Percentiles rank a stretch among this genome's conserved stretches.
phyloP scores from a whole-genome alignment of 1,140 invertebrate genomes.

The Dryas iulia region DNA sequence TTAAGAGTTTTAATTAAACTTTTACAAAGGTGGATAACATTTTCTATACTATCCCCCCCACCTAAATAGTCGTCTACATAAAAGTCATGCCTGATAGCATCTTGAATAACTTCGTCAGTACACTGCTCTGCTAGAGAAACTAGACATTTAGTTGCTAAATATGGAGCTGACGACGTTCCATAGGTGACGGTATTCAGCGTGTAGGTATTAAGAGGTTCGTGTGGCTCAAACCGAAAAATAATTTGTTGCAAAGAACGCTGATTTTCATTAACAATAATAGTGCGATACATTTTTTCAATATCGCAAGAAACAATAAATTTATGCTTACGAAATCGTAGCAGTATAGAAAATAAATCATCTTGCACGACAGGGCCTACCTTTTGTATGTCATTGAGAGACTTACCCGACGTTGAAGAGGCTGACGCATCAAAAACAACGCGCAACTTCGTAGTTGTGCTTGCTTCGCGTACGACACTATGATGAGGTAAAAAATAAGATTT shows the following conservation, averaged over 20 bases:
- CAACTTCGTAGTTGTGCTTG: neutral
- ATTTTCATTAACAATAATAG: neutral
- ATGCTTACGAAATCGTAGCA: slow-evolving; percentile 5
- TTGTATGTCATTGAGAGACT: slow-evolving; percentile 15
- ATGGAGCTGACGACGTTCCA: slow-evolving; percentile 10
- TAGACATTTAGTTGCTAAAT: neutral
- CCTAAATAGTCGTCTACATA: slow-evolving; percentile 6
- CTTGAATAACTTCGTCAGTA: neutral
- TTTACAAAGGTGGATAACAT: neutral
- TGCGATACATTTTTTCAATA: slow-evolving; percentile 13
- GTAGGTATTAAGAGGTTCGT: neutral
- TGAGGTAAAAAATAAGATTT: slow-evolving; percentile 11
- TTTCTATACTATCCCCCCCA: slow-evolving; percentile 3
- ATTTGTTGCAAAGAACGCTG: slow-evolving; percentile 4
- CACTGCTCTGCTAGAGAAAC: slow-evolving; percentile 5
- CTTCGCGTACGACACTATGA: neutral
- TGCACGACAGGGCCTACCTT: neutral
- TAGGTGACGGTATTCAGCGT: neutral
- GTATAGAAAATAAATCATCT: slow-evolving; percentile 5
- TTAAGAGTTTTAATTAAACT: neutral
- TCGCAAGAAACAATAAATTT: neutral
- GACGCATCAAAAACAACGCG: slow-evolving; percentile 11
- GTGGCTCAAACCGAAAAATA: neutral
- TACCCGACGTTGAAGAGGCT: slow-evolving; percentile 7
- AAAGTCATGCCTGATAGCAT: slow-evolving; percentile 5